Evolutionary conservation across 1,140 invertebrate genomes (phyloP).

Genomic region (Drosophila seguyi): DNA sequence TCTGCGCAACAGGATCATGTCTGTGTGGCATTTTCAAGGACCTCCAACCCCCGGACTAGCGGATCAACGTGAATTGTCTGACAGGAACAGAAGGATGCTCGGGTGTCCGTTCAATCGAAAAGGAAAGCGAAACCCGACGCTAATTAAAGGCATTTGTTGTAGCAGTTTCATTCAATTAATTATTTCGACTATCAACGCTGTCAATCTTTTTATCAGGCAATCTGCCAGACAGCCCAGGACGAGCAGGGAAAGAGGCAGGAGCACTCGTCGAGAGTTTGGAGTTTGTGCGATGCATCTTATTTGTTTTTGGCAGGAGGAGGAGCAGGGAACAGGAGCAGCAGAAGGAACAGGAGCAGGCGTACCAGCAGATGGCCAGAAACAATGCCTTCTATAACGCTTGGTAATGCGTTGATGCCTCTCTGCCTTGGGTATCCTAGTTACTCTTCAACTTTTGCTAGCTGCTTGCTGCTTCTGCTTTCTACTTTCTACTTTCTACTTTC

Average conservation of each 20-base stretch:
- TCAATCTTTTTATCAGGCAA: constrained; percentile 81
- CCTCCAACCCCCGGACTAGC: neutral
- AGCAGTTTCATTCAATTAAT: constrained; percentile 83
- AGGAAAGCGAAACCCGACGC: constrained; percentile 63
- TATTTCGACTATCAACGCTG: constrained; percentile 81
- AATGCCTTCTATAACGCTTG: constrained; percentile 50
- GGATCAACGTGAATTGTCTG: neutral
- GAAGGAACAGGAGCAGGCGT: neutral
- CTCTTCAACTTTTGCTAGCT: neutral
- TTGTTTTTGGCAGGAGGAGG: constrained; percentile 37
- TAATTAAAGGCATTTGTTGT: constrained; percentile 82
- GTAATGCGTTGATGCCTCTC: constrained; percentile 22
- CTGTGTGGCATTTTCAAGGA: neutral
- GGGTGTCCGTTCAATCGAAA: constrained; percentile 11
- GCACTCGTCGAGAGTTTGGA: constrained; percentile 7
- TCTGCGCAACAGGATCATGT: neutral
- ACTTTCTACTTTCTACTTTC: no score
- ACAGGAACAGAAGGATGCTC: no score
- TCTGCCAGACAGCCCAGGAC: constrained; percentile 53
- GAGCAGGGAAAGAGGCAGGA: no score
- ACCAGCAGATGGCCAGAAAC: constrained; percentile 27
- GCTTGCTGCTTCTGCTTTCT: constrained; percentile 11
- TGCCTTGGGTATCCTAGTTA: constrained; percentile 4
- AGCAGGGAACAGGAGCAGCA: neutral
- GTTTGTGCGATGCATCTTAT: constrained; percentile 25